phyloP scores from a whole-genome alignment of 2,113 vertebrate genomes.

The Psilopsiagon aymara region DNA sequence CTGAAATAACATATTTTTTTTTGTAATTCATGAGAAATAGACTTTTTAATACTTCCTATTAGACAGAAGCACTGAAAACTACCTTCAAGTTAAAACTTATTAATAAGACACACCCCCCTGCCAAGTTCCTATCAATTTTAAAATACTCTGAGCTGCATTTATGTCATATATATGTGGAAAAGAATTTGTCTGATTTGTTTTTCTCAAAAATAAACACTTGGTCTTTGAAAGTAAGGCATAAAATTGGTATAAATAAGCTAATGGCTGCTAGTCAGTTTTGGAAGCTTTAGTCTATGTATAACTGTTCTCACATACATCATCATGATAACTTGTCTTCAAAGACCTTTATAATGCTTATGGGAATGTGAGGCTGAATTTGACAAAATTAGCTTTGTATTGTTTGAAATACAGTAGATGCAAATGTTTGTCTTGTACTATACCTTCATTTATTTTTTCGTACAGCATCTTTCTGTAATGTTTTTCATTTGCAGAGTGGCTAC shows the following conservation, averaged over 20 bases:
- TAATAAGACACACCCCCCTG: background rate
- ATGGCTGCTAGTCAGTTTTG: background rate
- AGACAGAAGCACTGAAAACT: background rate
- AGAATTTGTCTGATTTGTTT: background rate
- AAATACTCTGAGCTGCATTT: background rate
- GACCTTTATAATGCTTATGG: background rate
- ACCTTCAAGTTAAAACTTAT: background rate
- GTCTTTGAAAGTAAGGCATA: background rate
- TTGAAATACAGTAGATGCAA: background rate
- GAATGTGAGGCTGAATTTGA: background rate
- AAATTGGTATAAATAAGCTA: background rate
- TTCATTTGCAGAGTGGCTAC: slow-evolving; percentile 26
- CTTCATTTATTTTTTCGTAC: background rate
- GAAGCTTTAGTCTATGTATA: background rate
- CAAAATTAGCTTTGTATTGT: background rate
- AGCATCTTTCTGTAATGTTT: background rate
- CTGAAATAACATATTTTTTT: background rate
- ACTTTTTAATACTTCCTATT: background rate
- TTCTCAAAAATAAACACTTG: background rate
- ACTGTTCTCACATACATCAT: background rate
- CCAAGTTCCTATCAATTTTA: background rate
- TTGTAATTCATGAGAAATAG: background rate
- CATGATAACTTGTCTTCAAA: background rate
- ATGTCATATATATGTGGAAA: background rate
- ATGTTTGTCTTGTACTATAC: background rate